Evolutionary conservation across 2,888 invertebrate genomes (phyloP), one percentile per base, ranked within the genome.

Genomic region (Melanostoma scalare): DNA sequence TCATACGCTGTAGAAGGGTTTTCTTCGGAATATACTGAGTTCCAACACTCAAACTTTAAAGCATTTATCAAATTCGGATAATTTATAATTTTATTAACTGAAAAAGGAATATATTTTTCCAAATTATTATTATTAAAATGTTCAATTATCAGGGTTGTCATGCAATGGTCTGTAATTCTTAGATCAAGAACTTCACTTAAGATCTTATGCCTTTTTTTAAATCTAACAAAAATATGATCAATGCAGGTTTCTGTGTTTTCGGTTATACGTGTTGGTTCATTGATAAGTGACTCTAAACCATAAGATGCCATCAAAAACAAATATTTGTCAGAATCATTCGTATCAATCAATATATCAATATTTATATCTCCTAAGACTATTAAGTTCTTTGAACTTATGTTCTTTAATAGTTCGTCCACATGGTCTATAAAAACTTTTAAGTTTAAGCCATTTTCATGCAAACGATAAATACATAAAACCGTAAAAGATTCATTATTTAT

Each of bases 1-100:
- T 67, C 44, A 44, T 68, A 68, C 0, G 75, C 75, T 40, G 10
- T 30, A 4, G 69, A 76, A 44, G 69, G 61, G 53, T 69, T 40
- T 40, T 3, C 30, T 58, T 58, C 52, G 8, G 6, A 8, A 55
- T 55, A 65, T 20, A 74, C 56, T 20, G 33, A 2, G 9, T 36
- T 36, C 36, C 55, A 68, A 38, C 48, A 58, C 36, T 69, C 69
- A 48, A 38, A 67, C 20, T 38, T 67, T 35, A 58, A 53, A 31
- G 10, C 10, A n/a, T 53, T 20, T 9, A 44, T n/a, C 33, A 74
- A 33, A 8, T 40, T 74, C 9, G 42, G 20, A 50, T 35, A 74
- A 48, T 74, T 35, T 9, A 74, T 46, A 20, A 10, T 55, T 31
- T 52, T 30, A 35, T 2, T 55, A 10, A 6, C 9, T n/a, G 3